These are phyloP conservation scores for Leptopilina drosophilae DNA, from an alignment of 2,888 invertebrate genomes.

Conservation along the genomic window DNA sequence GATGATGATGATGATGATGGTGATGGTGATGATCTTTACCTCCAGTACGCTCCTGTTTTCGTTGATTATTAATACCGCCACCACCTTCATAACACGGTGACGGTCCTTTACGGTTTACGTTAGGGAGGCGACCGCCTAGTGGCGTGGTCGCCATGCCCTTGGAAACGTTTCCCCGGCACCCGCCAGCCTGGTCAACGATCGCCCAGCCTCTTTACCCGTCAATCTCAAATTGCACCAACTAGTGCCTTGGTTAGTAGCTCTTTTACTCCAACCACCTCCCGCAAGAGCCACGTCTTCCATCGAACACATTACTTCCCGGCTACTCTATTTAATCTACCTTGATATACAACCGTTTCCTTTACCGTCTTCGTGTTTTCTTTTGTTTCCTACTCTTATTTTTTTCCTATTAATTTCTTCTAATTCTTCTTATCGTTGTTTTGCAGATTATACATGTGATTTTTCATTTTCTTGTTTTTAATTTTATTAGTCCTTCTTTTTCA, in stretches of 20 bases:
- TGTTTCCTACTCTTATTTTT: constrained; percentile 4
- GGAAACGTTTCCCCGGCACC: constrained; percentile 75
- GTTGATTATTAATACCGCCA: constrained; percentile 60
- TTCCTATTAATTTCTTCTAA: not conserved
- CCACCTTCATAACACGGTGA: constrained; percentile 68
- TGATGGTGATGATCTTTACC: constrained; percentile 51
- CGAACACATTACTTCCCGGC: constrained; percentile 73
- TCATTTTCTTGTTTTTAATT: not conserved
- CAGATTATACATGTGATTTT: constrained; percentile 19
- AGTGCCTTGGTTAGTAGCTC: constrained; percentile 58
- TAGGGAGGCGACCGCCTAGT: constrained; percentile 76
- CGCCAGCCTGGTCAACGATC: constrained; percentile 76
- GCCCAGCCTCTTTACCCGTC: constrained; percentile 67
- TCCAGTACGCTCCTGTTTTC: constrained; percentile 56
- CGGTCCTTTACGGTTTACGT: constrained; percentile 74
- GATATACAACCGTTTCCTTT: constrained; percentile 38
- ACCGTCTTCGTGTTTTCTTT: constrained; percentile 24
- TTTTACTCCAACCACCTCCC: constrained; percentile 74
- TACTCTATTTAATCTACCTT: constrained; percentile 42
- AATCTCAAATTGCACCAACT: constrained; percentile 65
- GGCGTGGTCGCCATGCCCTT: constrained; percentile 77
- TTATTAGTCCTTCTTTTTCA: too few relatives aligned
- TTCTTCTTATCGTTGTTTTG: not conserved
- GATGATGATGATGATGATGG: constrained; percentile 53
- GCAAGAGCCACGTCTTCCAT: constrained; percentile 75